Evolutionary conservation across 2,113 vertebrate genomes (phyloP).

Genomic region (Indri indri): DNA sequence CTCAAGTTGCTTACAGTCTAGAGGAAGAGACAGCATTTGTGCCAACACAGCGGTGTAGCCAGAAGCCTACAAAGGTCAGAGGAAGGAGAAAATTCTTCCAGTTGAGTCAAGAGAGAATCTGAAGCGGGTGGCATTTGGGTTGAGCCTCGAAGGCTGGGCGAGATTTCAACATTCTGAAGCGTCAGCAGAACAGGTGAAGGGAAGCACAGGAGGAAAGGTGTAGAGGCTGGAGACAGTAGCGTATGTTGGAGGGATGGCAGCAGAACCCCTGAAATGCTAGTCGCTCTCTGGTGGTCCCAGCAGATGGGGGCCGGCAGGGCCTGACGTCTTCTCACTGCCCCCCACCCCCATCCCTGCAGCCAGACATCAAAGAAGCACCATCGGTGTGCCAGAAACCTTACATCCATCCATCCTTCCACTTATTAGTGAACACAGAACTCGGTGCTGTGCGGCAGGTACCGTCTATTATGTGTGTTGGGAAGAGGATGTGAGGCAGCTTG

Average conservation of each 20-base stretch:
- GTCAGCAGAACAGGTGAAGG: neutral
- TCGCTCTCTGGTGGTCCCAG: neutral
- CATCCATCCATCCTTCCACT: neutral
- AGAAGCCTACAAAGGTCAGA: neutral
- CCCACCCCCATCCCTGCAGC: neutral
- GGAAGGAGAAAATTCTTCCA: neutral
- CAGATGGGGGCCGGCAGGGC: no score
- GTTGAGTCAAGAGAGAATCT: neutral
- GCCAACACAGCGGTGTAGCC: neutral
- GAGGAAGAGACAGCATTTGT: neutral
- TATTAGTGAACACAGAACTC: neutral
- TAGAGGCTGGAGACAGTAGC: neutral
- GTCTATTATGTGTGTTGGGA: neutral
- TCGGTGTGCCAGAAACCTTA: neutral
- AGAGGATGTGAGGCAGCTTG: neutral
- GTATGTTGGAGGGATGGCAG: neutral
- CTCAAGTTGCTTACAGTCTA: neutral
- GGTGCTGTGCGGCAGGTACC: neutral
- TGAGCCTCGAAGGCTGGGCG: neutral
- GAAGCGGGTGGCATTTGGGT: neutral
- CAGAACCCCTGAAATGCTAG: neutral
- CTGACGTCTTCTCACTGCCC: neutral
- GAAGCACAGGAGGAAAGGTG: neutral
- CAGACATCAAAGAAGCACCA: neutral
- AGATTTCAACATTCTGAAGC: neutral